phyloP scores from a whole-genome alignment of 2,113 vertebrate genomes.

The Nanger granti region DNA sequence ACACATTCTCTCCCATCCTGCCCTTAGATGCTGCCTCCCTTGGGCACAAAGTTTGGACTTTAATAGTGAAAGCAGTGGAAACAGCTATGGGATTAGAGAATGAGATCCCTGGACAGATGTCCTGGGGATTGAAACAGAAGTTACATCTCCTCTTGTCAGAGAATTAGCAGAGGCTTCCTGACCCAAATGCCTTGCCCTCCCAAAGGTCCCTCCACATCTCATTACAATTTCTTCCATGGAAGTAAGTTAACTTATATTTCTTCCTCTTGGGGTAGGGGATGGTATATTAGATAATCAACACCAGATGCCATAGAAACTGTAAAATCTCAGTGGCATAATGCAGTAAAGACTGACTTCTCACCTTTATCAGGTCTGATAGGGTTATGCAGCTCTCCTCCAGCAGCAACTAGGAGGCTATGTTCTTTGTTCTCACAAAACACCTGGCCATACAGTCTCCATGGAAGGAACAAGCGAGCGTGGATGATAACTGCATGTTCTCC shows the following conservation, averaged over 20 bases:
- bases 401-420: background rate
- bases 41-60: background rate
- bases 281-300: background rate
- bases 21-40: background rate
- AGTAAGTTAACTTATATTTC: background rate
- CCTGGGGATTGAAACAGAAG: background rate
- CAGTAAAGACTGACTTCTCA: background rate
- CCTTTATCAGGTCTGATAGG: background rate
- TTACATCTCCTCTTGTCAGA: background rate
- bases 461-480: fast-evolving
- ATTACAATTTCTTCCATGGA: background rate
- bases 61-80: background rate
- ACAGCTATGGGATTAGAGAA: background rate
- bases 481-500: background rate
- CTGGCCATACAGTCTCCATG: background rate
- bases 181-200: background rate
- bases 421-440: background rate
- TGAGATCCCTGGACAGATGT: background rate
- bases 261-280: background rate
- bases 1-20: background rate
- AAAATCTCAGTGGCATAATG: background rate
- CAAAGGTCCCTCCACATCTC: background rate
- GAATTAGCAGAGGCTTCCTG: background rate
- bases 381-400: background rate
- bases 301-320: conserved; percentile 2